Conservation (phyloP, 2,113 vertebrate species). For the Brachionichthys hirsutus region DNA sequence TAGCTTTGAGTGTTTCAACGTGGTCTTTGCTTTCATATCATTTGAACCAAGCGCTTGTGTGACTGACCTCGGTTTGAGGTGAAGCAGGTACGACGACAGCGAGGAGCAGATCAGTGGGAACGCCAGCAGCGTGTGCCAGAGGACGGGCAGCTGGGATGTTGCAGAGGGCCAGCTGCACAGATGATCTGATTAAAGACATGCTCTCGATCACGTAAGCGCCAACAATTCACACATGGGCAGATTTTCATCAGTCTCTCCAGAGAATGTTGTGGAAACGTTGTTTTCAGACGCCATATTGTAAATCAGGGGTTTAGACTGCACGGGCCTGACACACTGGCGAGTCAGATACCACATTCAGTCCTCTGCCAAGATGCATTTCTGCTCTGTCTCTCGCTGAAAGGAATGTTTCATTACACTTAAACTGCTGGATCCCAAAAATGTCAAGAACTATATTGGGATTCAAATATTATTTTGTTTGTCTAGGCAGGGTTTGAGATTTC, state of each 20-base stretch:
- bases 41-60: not conserved
- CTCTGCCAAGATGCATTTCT: not conserved
- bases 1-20: too few species aligned
- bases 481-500: too few species aligned
- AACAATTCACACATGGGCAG: constrained; percentile 20
- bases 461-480: too few species aligned
- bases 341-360: not conserved
- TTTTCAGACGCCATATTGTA: not conserved
- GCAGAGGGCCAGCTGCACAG: constrained; percentile 45
- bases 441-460: not conserved
- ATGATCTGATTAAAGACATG: constrained; percentile 65
- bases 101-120: not conserved
- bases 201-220: constrained; percentile 56
- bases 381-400: not conserved
- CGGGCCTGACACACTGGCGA: constrained; percentile 5
- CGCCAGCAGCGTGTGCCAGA: constrained; percentile 16
- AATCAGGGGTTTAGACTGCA: not conserved
- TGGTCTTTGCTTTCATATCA: not conserved
- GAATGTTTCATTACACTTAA: not conserved
- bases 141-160: constrained; percentile 57
- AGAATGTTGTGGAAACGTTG: constrained; percentile 17
- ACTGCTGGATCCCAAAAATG: not conserved
- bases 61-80: constrained; percentile 3
- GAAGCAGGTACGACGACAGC: not conserved
- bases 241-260: constrained; percentile 1